Evolutionary conservation across 2,113 vertebrate species (phyloP).

Genomic region (Boulengeromyrus knoepffleri): DNA sequence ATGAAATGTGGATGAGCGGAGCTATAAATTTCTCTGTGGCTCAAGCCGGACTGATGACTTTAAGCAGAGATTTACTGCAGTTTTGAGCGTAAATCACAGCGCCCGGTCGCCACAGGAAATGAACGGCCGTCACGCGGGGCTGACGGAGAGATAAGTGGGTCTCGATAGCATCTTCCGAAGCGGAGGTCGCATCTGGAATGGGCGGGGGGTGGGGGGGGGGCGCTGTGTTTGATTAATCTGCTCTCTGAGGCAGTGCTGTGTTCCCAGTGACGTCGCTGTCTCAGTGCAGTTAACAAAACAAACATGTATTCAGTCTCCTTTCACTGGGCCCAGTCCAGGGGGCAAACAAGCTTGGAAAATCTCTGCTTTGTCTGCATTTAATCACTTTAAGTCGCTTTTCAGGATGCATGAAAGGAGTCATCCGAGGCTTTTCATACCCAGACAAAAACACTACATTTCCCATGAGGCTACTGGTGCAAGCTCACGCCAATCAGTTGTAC

Average conservation of each 20-base stretch:
- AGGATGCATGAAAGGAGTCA: not conserved
- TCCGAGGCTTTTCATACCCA: not conserved
- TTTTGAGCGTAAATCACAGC: constrained; percentile 19
- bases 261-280: not conserved
- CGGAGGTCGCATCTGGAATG: not conserved
- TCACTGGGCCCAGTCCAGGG: not conserved
- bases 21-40: constrained; percentile 2
- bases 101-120: constrained; percentile 1
- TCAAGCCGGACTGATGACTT: not conserved
- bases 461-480: not conserved
- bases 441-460: not conserved
- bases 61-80: constrained; percentile 17
- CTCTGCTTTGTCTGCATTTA: not conserved
- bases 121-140: not conserved
- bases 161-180: not conserved
- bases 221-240: not conserved
- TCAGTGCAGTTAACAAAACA: constrained; percentile 12
- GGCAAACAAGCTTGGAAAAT: not conserved
- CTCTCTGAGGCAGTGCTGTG: not conserved
- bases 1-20: constrained; percentile 13
- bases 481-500: not conserved
- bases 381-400: not conserved
- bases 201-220: not conserved
- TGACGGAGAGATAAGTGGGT: not conserved
- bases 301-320: constrained; percentile 8